Evolutionary conservation across 2,797 vertebrate genomes (phyloP).

Genomic region (Spinus pinus): DNA sequence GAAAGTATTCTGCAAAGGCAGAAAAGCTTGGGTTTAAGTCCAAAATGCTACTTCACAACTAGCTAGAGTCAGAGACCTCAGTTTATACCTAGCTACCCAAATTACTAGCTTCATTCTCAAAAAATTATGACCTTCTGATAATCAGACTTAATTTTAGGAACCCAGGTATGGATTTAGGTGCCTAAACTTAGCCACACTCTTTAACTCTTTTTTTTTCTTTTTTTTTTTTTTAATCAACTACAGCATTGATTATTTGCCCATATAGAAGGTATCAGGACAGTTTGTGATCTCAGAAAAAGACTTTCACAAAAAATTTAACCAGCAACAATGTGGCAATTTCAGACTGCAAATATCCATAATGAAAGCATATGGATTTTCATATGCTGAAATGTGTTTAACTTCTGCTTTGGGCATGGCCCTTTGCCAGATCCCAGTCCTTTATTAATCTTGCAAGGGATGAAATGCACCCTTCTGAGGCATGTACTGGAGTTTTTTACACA

Average conservation of each 20-base stretch:
- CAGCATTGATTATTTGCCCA: neutral
- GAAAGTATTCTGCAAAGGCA: constrained; percentile 39
- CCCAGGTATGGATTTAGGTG: neutral
- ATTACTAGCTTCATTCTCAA: constrained; percentile 9
- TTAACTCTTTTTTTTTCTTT: neutral
- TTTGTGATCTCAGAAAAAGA: constrained; percentile 14
- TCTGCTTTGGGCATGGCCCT: rapidly evolving
- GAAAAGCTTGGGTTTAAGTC: neutral
- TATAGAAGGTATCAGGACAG: neutral
- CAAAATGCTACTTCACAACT: neutral
- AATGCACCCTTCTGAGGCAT: neutral
- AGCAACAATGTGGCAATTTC: neutral
- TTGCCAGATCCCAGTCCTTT: neutral
- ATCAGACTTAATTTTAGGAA: neutral
- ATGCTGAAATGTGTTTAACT: neutral
- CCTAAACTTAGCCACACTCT: neutral
- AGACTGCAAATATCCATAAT: neutral
- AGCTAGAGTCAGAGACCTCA: neutral
- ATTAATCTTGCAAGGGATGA: neutral
- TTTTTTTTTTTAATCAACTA: neutral
- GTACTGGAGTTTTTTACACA: rapidly evolving
- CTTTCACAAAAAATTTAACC: neutral
- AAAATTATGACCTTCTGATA: constrained; percentile 2
- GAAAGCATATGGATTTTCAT: neutral
- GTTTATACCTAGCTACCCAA: neutral